These are phyloP conservation scores for Tribolium castaneum DNA, from an alignment of 1,140 invertebrate species.

Conservation along the genomic window DNA sequence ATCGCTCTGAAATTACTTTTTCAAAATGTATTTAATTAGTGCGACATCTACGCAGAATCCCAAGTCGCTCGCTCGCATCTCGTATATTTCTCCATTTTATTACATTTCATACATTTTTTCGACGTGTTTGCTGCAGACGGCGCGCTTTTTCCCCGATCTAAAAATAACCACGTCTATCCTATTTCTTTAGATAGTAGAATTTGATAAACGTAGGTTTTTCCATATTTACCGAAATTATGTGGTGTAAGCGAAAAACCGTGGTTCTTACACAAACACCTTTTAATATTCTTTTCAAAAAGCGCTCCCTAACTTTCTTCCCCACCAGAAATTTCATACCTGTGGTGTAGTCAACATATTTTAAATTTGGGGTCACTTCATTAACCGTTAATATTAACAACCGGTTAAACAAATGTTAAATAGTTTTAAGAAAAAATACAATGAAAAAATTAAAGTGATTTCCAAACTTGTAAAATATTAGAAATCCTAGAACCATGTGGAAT, in stretches of 20 bases:
- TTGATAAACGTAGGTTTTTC: no score
- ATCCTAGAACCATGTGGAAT: not conserved
- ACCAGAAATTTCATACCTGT: no score
- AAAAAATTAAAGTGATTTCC: not conserved
- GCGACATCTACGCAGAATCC: not conserved
- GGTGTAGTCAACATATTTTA: no score
- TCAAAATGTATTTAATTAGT: slow-evolving; percentile 10
- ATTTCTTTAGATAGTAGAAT: no score
- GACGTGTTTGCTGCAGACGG: not conserved
- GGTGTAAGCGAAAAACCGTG: no score
- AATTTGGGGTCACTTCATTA: no score
- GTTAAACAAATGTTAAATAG: not conserved
- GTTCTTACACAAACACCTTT: no score
- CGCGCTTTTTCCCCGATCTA: not conserved
- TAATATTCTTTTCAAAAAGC: no score
- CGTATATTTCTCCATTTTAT: slow-evolving; percentile 7
- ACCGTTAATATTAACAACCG: no score
- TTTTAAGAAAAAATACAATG: not conserved
- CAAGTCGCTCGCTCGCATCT: not conserved
- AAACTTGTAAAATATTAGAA: not conserved
- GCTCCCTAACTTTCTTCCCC: no score
- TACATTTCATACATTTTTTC: slow-evolving; percentile 3
- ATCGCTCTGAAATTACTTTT: slow-evolving; percentile 2
- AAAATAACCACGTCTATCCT: not conserved
- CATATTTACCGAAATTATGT: no score